Evolutionary conservation across 2,888 invertebrate genomes (phyloP), one percentile per base, ranked within the genome.

Genomic region (Amphipoea lucens): DNA sequence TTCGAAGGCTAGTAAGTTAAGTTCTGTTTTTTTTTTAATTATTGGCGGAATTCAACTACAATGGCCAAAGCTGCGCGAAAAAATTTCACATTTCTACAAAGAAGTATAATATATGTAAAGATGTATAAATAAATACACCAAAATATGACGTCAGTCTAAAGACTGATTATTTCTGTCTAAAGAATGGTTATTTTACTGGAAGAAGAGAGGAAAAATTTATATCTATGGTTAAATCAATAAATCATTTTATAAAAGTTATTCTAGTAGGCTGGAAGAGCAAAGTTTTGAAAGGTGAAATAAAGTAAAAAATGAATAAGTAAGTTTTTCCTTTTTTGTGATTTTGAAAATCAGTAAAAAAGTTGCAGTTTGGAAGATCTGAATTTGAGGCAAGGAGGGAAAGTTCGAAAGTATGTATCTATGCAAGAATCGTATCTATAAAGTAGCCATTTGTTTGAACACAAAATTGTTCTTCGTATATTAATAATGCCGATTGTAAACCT

Each of bases 361-460:
- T 23, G 11, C 1, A 45, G 36, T 62, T 51, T 66, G 71, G 79
- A 87, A 83, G 73, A 79, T 76, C 70, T 83, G 67, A 54, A 73
- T 67, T 67, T 29, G 69, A 69, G 48, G 87, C 29, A 48, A 79
- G 20, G 54, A 45, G 60, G 14, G 36, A 40, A 69, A 62, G 48
- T 62, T 60, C 74, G 29, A 29, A 54, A 45, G 51, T 70, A 72
- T 83, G 45, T 57, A 45, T 87, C 60, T 78, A 85, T 63, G 76
- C 42, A 77, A 73, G 62, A 29, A 40, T 63, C 60, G 77, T 73
- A 42, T 80, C 36, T 69, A 73, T 60, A 68, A 60, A 74, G 63
- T 77, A 78, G 42, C 12, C 87, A 85, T 87, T 89, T 87, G 84
- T 87, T 88, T 87, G 83, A 89, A 90, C 80, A 76, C 75, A 86